Evolutionary conservation across 1,140 invertebrate species (phyloP).

Genomic region (Diploscapter pachys): DNA sequence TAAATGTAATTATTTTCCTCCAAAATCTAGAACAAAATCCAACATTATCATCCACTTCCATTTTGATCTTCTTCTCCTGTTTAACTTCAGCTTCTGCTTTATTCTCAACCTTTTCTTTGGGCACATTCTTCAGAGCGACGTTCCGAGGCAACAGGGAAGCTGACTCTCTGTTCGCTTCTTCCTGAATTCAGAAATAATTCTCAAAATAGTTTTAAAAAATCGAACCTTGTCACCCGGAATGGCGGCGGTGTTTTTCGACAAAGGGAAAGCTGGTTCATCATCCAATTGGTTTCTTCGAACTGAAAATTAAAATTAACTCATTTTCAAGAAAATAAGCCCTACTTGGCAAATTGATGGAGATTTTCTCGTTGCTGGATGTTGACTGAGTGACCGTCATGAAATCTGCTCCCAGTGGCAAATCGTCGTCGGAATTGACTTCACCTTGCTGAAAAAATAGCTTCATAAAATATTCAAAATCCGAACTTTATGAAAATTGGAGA

Average conservation of each 20-base stretch:
- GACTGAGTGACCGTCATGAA: slow-evolving; percentile 45
- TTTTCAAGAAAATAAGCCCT: neutral
- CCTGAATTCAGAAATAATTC: neutral
- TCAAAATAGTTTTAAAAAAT: neutral
- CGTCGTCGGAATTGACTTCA: slow-evolving; percentile 35
- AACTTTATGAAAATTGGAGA: neutral
- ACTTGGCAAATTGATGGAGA: slow-evolving; percentile 9
- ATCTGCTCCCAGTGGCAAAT: slow-evolving; percentile 42
- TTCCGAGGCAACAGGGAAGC: no score
- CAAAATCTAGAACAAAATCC: no score
- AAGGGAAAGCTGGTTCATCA: neutral
- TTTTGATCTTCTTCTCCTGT: no score
- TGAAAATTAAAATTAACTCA: neutral
- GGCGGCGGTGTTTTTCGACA: neutral
- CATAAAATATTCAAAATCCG: slow-evolving; percentile 39
- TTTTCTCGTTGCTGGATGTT: neutral
- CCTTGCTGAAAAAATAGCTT: slow-evolving; percentile 18
- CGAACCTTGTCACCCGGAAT: neutral
- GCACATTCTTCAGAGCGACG: neutral
- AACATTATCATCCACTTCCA: no score
- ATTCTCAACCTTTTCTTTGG: neutral
- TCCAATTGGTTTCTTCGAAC: neutral
- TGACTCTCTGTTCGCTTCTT: neutral
- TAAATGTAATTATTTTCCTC: no score
- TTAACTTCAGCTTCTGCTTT: neutral